Evolutionary conservation across 2,113 vertebrate genomes (phyloP).

Genomic region (Cyphomyrus plagiostoma): DNA sequence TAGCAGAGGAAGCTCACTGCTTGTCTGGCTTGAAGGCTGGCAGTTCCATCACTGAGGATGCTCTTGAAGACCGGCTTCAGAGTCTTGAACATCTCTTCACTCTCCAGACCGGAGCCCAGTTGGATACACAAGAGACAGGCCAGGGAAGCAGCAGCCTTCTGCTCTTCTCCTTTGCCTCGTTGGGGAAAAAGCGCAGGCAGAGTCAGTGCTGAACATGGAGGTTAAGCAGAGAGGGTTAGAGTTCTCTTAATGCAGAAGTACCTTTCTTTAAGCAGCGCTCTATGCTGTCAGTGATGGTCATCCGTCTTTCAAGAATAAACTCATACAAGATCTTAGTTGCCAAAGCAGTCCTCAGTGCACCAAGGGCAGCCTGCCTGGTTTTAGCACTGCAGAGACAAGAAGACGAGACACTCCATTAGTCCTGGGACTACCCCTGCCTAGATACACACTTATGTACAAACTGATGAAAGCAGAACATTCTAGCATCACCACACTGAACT

Average conservation of each 20-base stretch:
- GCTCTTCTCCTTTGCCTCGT: slow-evolving; percentile 87
- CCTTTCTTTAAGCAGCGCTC: slow-evolving; percentile 97
- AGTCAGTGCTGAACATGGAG: neutral
- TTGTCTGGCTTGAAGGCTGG: slow-evolving; percentile 78
- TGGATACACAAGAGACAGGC: slow-evolving; percentile 90
- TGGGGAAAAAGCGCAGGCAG: too few species aligned
- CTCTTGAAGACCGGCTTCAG: slow-evolving; percentile 86
- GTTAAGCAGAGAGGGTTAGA: neutral
- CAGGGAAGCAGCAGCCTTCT: slow-evolving; percentile 79
- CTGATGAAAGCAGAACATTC: neutral
- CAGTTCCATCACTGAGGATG: slow-evolving; percentile 79
- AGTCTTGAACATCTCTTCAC: slow-evolving; percentile 88
- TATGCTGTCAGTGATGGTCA: slow-evolving; percentile 93
- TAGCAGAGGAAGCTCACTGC: slow-evolving; percentile 64
- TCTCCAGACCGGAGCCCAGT: slow-evolving; percentile 90
- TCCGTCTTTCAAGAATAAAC: slow-evolving; percentile 87
- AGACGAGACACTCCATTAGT: neutral
- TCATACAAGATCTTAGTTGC: slow-evolving; percentile 87
- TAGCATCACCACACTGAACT: neutral
- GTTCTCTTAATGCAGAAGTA: slow-evolving; percentile 41
- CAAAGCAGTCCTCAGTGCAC: slow-evolving; percentile 83
- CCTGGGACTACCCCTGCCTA: neutral
- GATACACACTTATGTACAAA: neutral
- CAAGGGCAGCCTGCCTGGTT: slow-evolving; percentile 86
- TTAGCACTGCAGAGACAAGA: slow-evolving; percentile 68